A percentile compares a stretch with the other conserved stretches of the same genome.
Conservation (phyloP, 1,140 invertebrate species). For the Lineus longissimus region DNA sequence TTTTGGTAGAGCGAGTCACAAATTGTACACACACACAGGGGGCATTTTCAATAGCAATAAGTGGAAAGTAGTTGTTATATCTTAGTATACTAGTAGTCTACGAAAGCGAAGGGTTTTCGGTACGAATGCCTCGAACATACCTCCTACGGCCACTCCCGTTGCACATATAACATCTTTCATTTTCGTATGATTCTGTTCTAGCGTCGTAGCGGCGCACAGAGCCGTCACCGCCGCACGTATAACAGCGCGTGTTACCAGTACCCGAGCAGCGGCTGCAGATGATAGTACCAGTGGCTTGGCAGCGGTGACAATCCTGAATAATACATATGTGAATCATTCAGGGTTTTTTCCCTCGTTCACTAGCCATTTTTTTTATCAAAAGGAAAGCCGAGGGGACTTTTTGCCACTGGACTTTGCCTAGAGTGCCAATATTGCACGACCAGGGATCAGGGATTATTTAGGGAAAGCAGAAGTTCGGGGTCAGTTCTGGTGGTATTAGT, state of each 20-base stretch:
- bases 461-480: no score
- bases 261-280: slow-evolving; percentile 29
- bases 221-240: slow-evolving; percentile 26
- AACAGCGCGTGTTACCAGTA: slow-evolving; percentile 22
- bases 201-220: slow-evolving; percentile 5
- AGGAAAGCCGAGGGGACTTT: no score
- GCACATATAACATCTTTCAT: slow-evolving; percentile 14
- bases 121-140: not conserved
- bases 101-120: no score
- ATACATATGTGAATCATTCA: not conserved
- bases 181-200: slow-evolving; percentile 12
- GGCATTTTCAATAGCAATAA: no score
- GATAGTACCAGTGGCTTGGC: slow-evolving; percentile 26
- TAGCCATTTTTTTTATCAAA: not conserved
- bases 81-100: no score
- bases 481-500: no score
- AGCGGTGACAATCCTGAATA: slow-evolving; percentile 29
- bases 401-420: no score
- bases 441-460: no score
- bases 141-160: slow-evolving; percentile 14
- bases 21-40: no score
- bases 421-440: no score
- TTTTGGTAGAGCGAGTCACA: no score
- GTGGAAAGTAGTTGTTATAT: no score
- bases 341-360: not conserved